These are phyloP conservation scores for Forbesichthys agassizii DNA, from an alignment of 2,113 vertebrate species.

Conservation along the genomic window DNA sequence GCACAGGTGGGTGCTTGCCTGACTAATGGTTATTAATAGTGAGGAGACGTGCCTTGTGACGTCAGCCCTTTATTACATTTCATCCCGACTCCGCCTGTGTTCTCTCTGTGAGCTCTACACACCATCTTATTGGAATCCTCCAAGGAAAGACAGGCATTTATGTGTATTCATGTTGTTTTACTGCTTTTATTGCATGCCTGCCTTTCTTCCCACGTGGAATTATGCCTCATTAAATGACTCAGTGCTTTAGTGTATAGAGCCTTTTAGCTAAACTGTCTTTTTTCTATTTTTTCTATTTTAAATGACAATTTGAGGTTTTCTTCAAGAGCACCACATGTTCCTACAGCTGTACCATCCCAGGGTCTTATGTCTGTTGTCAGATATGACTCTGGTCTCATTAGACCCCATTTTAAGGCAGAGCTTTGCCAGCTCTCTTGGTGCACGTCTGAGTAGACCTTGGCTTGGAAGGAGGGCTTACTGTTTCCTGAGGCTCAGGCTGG, in stretches of 20 bases:
- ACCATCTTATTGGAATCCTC: constrained; percentile 13
- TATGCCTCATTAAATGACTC: background rate
- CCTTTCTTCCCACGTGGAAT: background rate
- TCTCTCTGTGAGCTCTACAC: no score
- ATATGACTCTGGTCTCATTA: background rate
- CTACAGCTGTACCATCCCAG: background rate
- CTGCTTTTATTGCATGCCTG: constrained; percentile 3
- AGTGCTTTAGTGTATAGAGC: constrained; percentile 16
- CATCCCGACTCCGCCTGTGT: no score
- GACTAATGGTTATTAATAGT: constrained; percentile 46
- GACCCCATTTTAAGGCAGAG: background rate
- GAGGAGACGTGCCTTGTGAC: constrained; percentile 10
- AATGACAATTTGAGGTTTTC: background rate
- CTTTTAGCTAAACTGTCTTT: background rate
- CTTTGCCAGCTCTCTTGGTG: background rate
- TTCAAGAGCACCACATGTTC: background rate
- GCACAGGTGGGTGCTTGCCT: constrained; percentile 21
- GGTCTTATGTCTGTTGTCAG: background rate
- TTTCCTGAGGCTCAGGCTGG: constrained; percentile 7
- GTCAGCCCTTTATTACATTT: no score
- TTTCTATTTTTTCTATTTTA: background rate
- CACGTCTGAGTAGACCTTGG: background rate
- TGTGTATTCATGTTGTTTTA: constrained; percentile 21
- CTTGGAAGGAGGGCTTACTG: background rate
- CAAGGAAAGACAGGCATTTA: constrained; percentile 15